Conservation (phyloP, 2,797 vertebrate species). For the Pipistrellus nathusii region DNA sequence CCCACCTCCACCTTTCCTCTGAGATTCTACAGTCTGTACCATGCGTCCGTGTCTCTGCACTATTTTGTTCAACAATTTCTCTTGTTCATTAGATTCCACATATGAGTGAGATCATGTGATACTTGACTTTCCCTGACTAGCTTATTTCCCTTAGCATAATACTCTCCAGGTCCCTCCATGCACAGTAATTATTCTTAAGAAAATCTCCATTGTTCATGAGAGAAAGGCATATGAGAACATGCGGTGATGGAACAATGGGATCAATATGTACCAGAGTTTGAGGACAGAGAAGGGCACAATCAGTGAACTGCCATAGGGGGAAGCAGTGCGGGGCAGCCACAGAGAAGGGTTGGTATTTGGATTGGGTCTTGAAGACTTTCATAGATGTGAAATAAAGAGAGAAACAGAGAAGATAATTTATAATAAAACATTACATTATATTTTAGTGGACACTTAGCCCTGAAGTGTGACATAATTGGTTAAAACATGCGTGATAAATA, state of each 20-base stretch:
- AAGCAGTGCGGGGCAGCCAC: not conserved
- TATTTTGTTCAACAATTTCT: too few relatives aligned
- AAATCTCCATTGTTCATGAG: not conserved
- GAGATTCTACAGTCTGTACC: too few relatives aligned
- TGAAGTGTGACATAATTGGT: constrained; percentile 44
- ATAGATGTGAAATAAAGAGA: constrained; percentile 22
- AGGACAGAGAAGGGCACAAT: not conserved
- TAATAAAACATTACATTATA: constrained; percentile 1
- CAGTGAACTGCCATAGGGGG: not conserved
- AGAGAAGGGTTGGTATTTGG: not conserved
- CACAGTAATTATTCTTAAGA: not conserved
- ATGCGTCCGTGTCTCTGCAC: too few relatives aligned
- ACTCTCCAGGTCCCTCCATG: too few relatives aligned
- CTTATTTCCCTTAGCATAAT: too few relatives aligned
- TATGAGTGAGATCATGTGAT: too few relatives aligned
- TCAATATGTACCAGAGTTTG: too few relatives aligned
- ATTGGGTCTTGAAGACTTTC: not conserved
- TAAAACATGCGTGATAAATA: constrained; percentile 40
- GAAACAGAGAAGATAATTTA: not conserved
- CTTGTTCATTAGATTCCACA: too few relatives aligned
- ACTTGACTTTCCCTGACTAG: too few relatives aligned
- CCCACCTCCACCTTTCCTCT: too few relatives aligned
- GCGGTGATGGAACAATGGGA: fast-evolving
- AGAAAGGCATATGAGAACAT: not conserved
- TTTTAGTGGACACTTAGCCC: constrained; percentile 28